These are phyloP conservation scores for Tenodera sinensis DNA, from an alignment of 2,888 invertebrate species.

Conservation along the genomic window DNA sequence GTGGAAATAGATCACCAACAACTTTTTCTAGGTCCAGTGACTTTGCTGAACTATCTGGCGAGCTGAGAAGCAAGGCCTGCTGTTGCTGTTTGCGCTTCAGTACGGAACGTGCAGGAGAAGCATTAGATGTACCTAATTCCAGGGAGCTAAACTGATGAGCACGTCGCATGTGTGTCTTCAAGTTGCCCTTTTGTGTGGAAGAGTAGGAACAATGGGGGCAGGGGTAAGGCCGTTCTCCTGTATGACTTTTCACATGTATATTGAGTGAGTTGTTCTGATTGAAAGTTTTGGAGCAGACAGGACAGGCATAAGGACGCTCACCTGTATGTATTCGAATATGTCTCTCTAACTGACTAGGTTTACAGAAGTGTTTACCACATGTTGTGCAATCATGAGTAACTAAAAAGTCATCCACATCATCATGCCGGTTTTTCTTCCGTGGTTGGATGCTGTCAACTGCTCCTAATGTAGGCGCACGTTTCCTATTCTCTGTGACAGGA, in stretches of 20 bases:
- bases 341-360: conserved; percentile 52
- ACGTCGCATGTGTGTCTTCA: conserved; percentile 58
- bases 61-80: not conserved
- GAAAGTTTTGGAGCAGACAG: conserved; percentile 56
- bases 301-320: conserved; percentile 56
- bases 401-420: conserved; percentile 17
- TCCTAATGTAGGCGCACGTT: not conserved
- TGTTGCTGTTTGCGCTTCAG: not conserved
- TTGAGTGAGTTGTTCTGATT: conserved; percentile 57
- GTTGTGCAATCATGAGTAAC: conserved; percentile 35
- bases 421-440: not conserved
- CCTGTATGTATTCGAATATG: conserved; percentile 57
- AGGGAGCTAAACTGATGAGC: conserved; percentile 41
- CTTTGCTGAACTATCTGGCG: not conserved
- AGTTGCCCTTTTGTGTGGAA: conserved; percentile 57
- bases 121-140: not conserved
- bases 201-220: conserved; percentile 58
- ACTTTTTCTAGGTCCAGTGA: conserved; percentile 31
- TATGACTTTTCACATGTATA: conserved; percentile 57
- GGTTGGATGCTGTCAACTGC: not conserved
- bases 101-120: not conserved
- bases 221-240: conserved; percentile 52
- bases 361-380: conserved; percentile 52
- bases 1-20: conserved; percentile 33
- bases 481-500: conserved; percentile 15